Conservation (phyloP, 2,113 vertebrate genomes). For the Ctenodactylus gundi region DNA sequence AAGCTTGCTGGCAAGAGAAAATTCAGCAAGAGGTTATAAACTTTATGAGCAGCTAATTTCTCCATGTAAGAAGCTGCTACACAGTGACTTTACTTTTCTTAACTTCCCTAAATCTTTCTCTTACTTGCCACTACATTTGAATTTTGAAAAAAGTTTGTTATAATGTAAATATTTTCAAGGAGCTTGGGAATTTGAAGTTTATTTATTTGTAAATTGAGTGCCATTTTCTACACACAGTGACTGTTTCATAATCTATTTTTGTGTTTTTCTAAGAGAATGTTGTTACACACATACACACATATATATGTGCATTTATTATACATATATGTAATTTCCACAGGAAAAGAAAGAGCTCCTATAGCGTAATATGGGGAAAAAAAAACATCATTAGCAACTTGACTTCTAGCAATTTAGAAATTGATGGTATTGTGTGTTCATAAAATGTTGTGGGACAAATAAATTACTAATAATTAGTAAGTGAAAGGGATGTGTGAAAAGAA, state of each 20-base stretch:
- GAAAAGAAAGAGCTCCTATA: neutral
- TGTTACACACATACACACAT: neutral
- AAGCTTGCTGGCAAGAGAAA: neutral
- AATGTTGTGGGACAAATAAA: neutral
- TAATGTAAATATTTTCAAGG: neutral
- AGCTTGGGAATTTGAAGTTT: neutral
- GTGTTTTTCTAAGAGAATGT: neutral
- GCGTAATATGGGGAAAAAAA: neutral
- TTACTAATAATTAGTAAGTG: neutral
- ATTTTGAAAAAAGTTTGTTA: neutral
- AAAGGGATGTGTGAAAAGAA: neutral
- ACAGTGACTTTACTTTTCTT: neutral
- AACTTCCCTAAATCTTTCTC: neutral
- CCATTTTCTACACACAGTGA: neutral
- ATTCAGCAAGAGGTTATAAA: neutral
- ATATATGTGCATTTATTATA: neutral
- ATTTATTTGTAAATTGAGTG: neutral
- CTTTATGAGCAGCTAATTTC: neutral
- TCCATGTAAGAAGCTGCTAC: neutral
- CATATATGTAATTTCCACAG: neutral
- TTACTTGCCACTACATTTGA: neutral
- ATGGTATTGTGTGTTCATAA: neutral
- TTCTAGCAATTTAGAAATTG: neutral
- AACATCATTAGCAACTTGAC: neutral
- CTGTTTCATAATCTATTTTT: neutral